Evolutionary conservation across 2,888 invertebrate species (phyloP).

Genomic region (Drosophila peninsularis): DNA sequence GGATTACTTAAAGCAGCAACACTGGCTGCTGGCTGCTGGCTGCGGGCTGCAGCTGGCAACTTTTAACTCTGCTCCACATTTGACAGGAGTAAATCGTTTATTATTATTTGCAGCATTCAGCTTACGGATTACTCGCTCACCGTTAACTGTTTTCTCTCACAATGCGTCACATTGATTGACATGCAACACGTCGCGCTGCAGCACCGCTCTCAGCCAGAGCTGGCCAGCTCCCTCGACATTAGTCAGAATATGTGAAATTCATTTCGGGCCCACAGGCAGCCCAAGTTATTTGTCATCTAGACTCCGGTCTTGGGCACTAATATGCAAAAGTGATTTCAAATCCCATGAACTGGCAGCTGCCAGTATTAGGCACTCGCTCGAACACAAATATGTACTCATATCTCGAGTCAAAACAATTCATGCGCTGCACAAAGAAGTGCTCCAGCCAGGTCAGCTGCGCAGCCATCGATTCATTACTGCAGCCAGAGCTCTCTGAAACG

Average conservation of each 20-base stretch:
- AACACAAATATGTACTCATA: not conserved
- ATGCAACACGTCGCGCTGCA: slow-evolving; percentile 54
- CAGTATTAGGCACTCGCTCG: not conserved
- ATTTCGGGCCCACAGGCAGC: not conserved
- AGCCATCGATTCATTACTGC: slow-evolving; percentile 3
- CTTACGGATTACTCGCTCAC: slow-evolving; percentile 6
- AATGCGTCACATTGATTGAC: slow-evolving; percentile 61
- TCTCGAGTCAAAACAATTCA: not conserved
- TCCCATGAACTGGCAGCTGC: not conserved
- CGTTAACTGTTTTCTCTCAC: slow-evolving; percentile 35
- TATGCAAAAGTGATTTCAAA: not conserved
- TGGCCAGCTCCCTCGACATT: not conserved
- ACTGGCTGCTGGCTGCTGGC: slow-evolving; percentile 44
- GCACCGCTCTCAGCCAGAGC: slow-evolving; percentile 7
- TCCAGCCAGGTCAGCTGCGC: not conserved
- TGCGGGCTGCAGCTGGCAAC: slow-evolving; percentile 6
- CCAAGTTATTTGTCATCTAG: not conserved
- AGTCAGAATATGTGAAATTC: not conserved
- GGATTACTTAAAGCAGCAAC: slow-evolving; percentile 71
- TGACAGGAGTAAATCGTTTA: slow-evolving; percentile 33
- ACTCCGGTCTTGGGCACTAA: too few species aligned
- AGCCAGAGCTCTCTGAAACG: not conserved
- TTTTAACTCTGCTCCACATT: slow-evolving; percentile 12
- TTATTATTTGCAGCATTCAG: slow-evolving; percentile 52
- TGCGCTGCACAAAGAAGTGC: not conserved